A percentile compares a stretch with the other conserved stretches of the same genome.
Conservation (phyloP, 1,140 invertebrate genomes). For the Bombus consobrinus region DNA sequence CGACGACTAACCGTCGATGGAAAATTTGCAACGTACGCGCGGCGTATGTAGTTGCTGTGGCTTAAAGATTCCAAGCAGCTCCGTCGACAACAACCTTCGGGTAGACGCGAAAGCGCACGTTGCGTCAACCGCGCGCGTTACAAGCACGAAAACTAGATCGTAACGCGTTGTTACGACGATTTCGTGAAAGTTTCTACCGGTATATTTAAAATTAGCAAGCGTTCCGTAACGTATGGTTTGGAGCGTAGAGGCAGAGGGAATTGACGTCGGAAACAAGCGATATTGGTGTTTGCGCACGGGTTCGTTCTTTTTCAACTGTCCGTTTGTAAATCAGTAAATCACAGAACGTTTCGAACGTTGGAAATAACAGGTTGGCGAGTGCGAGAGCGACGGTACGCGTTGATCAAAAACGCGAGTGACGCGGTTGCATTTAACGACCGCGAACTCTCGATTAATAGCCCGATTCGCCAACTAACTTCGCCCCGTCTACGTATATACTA, state of each 20-base stretch:
- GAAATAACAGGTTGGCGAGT: not conserved
- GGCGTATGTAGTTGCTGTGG: rapidly evolving
- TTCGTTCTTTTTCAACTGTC: not conserved
- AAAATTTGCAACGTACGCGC: too few relatives aligned
- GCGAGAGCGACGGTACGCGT: too few relatives aligned
- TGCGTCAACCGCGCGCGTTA: too few relatives aligned
- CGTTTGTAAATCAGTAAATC: not conserved
- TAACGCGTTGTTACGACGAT: too few relatives aligned
- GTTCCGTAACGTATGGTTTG: not conserved
- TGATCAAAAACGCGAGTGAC: not conserved
- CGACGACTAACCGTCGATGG: too few relatives aligned
- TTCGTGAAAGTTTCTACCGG: too few relatives aligned
- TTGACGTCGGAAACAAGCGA: not conserved
- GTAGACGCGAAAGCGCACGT: too few relatives aligned
- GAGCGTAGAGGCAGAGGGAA: not conserved
- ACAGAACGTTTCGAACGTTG: not conserved
- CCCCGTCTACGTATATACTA: slow-evolving; percentile 9
- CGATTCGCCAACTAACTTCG: slow-evolving; percentile 17
- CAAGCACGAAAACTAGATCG: too few relatives aligned
- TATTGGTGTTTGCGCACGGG: not conserved
- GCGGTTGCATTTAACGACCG: slow-evolving; percentile 1
- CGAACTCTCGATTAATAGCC: slow-evolving; percentile 38
- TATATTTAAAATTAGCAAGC: not conserved
- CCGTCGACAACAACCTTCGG: too few relatives aligned
- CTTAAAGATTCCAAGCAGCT: too few relatives aligned